Percentiles rank a stretch among this genome's conserved stretches.
Evolutionary conservation across 2,888 invertebrate species (phyloP).

Genomic region (Drosophila helvetica): DNA sequence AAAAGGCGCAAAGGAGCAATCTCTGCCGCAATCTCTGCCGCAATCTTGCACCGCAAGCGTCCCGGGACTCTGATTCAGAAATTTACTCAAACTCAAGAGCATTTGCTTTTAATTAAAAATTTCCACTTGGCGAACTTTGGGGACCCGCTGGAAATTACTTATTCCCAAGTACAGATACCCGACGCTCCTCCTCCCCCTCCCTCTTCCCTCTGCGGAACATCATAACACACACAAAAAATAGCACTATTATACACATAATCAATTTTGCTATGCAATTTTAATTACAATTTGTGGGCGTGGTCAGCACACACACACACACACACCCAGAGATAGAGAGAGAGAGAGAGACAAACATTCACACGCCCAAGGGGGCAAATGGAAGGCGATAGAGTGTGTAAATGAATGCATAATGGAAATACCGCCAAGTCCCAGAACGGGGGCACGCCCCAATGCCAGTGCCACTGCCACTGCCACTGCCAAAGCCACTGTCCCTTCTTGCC

Average conservation of each 20-base stretch:
- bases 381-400: slow-evolving; percentile 52
- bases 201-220: slow-evolving; percentile 24
- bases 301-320: slow-evolving; percentile 45
- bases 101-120: slow-evolving; percentile 78
- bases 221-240: slow-evolving; percentile 47
- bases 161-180: slow-evolving; percentile 47
- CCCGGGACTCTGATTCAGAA: slow-evolving; percentile 34
- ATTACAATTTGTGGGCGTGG: slow-evolving; percentile 78
- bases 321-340: not conserved
- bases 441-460: slow-evolving; percentile 1
- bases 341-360: not conserved
- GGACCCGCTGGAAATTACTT: slow-evolving; percentile 65
- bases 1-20: slow-evolving; percentile 5
- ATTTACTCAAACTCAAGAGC: slow-evolving; percentile 70
- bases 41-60: slow-evolving; percentile 42
- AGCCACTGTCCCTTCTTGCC: slow-evolving; percentile 2
- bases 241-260: slow-evolving; percentile 57
- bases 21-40: slow-evolving; percentile 31
- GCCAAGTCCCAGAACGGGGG: slow-evolving; percentile 25
- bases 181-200: not conserved
- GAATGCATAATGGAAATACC: slow-evolving; percentile 65
- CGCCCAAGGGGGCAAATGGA: not conserved
- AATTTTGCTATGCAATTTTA: slow-evolving; percentile 77
- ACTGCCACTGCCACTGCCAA: not conserved
- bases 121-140: slow-evolving; percentile 70